phyloP scores from a whole-genome alignment of 2,888 invertebrate species.

The Limnephilus rhombicus region DNA sequence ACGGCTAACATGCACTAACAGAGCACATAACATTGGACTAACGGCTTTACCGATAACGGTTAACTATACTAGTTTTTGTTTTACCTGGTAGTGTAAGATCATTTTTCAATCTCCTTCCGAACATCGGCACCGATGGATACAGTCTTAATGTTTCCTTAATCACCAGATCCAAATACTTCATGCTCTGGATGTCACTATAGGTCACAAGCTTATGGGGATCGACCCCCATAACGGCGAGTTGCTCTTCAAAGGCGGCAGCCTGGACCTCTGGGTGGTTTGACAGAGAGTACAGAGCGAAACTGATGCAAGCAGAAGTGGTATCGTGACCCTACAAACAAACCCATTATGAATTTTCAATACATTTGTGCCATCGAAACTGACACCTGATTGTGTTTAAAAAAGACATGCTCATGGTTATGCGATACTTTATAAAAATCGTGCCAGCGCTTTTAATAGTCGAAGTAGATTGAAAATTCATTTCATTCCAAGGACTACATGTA shows the following conservation, averaged over 20 bases:
- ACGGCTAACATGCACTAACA: too few relatives aligned
- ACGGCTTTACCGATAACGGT: too few relatives aligned
- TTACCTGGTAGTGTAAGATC: conserved; percentile 66
- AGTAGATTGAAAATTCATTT: too few relatives aligned
- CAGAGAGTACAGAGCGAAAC: conserved; percentile 73
- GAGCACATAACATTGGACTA: too few relatives aligned
- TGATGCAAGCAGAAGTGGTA: conserved; percentile 74
- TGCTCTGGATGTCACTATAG: conserved; percentile 65
- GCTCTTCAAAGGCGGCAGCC: conserved; percentile 64
- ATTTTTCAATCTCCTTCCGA: conserved; percentile 66
- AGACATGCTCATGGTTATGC: too few relatives aligned
- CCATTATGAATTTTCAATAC: too few relatives aligned
- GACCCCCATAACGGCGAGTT: conserved; percentile 46
- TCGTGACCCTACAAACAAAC: conserved; percentile 72
- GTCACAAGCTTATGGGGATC: conserved; percentile 42
- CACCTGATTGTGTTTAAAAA: too few relatives aligned
- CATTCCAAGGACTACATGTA: too few relatives aligned
- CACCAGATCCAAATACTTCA: conserved; percentile 67
- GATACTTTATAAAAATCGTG: too few relatives aligned
- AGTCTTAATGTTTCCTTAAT: conserved; percentile 68
- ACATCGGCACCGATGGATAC: conserved; percentile 68
- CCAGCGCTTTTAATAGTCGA: too few relatives aligned
- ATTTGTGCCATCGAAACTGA: too few relatives aligned
- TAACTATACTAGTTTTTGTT: not conserved
- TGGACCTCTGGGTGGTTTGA: conserved; percentile 73